Conservation (phyloP, 1,140 invertebrate species). For the Cepaea nemoralis region DNA sequence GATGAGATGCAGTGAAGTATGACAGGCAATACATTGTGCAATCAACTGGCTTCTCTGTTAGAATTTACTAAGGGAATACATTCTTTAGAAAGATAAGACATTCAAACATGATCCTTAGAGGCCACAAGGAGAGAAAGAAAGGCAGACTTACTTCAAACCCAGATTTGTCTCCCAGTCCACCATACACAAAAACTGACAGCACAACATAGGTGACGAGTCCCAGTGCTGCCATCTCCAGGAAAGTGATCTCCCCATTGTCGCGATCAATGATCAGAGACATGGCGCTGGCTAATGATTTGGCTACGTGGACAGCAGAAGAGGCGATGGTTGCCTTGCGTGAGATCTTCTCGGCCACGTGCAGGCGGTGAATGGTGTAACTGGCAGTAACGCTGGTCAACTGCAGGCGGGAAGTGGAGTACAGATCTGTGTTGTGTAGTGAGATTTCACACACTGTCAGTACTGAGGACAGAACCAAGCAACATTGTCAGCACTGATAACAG, state of each 20-base stretch:
- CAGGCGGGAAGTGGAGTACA: constrained; percentile 51
- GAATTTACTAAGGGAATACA: too few species aligned
- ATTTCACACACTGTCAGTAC: constrained; percentile 56
- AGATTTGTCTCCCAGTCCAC: neutral
- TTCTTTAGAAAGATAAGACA: too few species aligned
- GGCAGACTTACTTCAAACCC: neutral
- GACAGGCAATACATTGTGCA: too few species aligned
- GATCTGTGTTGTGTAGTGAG: constrained; percentile 47
- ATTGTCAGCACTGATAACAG: too few species aligned
- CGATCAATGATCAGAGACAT: constrained; percentile 4
- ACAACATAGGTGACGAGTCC: constrained; percentile 35
- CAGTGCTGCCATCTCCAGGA: constrained; percentile 30
- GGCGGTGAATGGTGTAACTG: constrained; percentile 54
- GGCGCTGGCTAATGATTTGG: constrained; percentile 39
- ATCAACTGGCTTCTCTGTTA: too few species aligned
- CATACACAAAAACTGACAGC: constrained; percentile 43
- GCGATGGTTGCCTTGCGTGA: constrained; percentile 39
- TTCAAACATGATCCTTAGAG: too few species aligned
- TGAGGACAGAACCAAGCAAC: constrained; percentile 32
- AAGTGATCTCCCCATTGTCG: constrained; percentile 26
- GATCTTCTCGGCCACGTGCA: constrained; percentile 50
- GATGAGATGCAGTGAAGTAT: too few species aligned
- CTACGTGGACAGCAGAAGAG: constrained; percentile 43
- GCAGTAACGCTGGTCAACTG: constrained; percentile 49
- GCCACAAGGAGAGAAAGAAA: neutral